Base-by-base conservation (phyloP, 2,888 invertebrate genomes). In the Brassicogethes aeneus region DNA sequence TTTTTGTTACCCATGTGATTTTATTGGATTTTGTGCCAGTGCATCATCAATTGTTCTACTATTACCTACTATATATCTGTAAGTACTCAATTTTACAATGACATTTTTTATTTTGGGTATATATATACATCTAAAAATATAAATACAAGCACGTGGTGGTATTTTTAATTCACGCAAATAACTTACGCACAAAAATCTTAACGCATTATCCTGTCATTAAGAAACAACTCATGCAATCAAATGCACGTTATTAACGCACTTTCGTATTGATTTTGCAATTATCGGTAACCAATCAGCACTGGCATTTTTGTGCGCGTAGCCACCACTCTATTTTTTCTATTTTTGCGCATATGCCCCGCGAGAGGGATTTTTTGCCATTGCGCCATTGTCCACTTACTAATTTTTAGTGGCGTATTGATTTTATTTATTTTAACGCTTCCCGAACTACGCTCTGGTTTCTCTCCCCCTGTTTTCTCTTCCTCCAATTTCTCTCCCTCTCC, bases 211-310 rank as follows among this genome's bases (percentile, higher is more conserved):
- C n/a, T n/a, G n/a, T n/a, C n/a, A n/a, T n/a, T n/a, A n/a, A n/a
- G n/a, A n/a, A n/a, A n/a, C n/a, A n/a, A n/a, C n/a, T n/a, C n/a
- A n/a, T n/a, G n/a, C n/a, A n/a, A n/a, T n/a, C n/a, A n/a, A n/a
- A n/a, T n/a, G n/a, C n/a, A n/a, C n/a, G n/a, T n/a, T n/a, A n/a
- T n/a, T n/a, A n/a, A n/a, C n/a, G n/a, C n/a, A n/a, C n/a, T n/a
- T 54, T 55, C 55, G 65, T 68, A 69, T 69, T 66, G 68, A 68
- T 68, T 68, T 69, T 67, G 66, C 66, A 69, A 69, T 69, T 68
- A 69, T 69, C 60, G 68, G 60, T 61, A 67, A 68, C 68, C 68
- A 69, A 69, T 69, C 68, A 66, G 65, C 63, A 62, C 61, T 66
- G 62, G 66, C 61, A 65, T 63, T 65, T n/a, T n/a, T n/a, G n/a